Percentiles rank a stretch among this genome's conserved stretches.
phyloP scores from a whole-genome alignment of 2,113 vertebrate genomes.

The Chinchilla lanigera region DNA sequence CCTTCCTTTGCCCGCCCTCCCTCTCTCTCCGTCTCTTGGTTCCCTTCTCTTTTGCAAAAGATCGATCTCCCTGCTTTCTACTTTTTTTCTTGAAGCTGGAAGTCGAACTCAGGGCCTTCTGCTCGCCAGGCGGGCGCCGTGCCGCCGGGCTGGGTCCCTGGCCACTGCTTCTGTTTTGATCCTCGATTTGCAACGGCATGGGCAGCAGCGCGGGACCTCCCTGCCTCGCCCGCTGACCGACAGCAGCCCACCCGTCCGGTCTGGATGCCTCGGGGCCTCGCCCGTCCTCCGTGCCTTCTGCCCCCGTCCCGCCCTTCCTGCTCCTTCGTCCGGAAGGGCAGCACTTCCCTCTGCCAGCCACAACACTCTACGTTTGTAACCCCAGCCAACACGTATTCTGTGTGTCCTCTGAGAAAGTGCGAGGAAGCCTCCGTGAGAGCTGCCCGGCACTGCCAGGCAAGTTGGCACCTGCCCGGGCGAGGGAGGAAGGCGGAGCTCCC shows the following conservation, averaged over 20 bases:
- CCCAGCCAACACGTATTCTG: background rate
- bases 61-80: background rate
- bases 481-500: no score
- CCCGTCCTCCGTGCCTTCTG: background rate
- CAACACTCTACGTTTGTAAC: background rate
- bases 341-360: background rate
- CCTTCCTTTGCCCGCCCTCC: background rate
- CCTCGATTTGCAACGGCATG: background rate
- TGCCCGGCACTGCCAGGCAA: background rate
- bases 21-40: background rate
- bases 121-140: no score
- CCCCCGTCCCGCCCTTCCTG: background rate
- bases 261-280: background rate
- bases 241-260: background rate
- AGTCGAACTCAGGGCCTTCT: no score
- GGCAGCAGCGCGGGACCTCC: fast-evolving
- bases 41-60: background rate
- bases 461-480: no score
- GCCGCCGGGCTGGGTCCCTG: no score
- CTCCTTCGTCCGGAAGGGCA: background rate
- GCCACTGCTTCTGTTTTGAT: background rate
- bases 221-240: background rate
- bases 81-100: no score
- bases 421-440: background rate
- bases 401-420: background rate